Evolutionary conservation across 1,140 invertebrate species (phyloP), one percentile per base, ranked within the genome.

Genomic region (Drosophila quadrilineata): DNA sequence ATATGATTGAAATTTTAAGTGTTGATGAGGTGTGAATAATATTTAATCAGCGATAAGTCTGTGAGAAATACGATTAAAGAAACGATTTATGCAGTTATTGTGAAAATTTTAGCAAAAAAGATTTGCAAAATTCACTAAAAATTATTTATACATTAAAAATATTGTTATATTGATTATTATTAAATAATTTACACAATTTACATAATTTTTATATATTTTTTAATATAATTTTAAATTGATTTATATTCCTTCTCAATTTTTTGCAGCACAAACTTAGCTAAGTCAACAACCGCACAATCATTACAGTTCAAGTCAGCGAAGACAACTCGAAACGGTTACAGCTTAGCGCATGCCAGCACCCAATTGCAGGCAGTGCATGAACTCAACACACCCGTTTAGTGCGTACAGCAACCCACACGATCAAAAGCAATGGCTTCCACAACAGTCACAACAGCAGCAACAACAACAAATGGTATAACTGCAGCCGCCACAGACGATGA

Each of bases 401-500:
- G 9, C 5, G 21, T 40, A 35, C 43, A 33, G 5, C 31, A 49
- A 64, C 53, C 43, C 2, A 36, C 12, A 49, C 45, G 54, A 65
- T 65, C 62, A 26, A 21, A 10, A 35, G 6, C 6, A 46, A 80
- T 80, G 71, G 62, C 50, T 24, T 40, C 67, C 10, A 41, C 57
- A 54, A 16, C 64, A 26, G 9, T 14, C 21, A 21, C 31, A 41
- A 29, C 29, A 50, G 43, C 56, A 53, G 17, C 50, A 29, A 22
- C 70, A 41, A 41, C 58, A 58, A 16, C 57, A 58, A 40, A 48
- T 38, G 31, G 35, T 46, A 22, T 50, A 22, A 21, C 56, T 26
- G 45, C 62, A 50, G 56, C 56, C 16, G 67, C 45, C 28, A 38
- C 54, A 22, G 71, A 67, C 28, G 75, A 80, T 10, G 92, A 93